Conservation (phyloP, 2,888 invertebrate genomes). For the Pyralis farinalis region DNA sequence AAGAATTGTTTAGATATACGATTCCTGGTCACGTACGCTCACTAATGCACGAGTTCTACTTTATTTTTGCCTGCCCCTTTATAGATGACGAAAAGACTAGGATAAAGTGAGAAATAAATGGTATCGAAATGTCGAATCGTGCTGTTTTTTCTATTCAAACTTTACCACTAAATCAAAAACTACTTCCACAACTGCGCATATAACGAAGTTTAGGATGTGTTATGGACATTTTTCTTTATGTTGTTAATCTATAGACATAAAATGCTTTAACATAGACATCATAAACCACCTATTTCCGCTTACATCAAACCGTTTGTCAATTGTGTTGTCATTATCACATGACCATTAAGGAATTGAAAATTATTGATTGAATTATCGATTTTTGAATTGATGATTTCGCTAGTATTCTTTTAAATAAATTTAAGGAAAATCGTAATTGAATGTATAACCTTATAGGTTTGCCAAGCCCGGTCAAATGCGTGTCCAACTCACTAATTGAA, state of each 20-base stretch:
- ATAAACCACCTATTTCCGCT: conserved; percentile 19
- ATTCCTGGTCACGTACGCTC: conserved; percentile 49
- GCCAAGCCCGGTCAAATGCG: too few species aligned
- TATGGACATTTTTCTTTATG: conserved; percentile 16
- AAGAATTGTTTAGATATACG: conserved; percentile 26
- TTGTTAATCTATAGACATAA: conserved; percentile 22
- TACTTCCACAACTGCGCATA: conserved; percentile 32
- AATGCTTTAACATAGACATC: conserved; percentile 16
- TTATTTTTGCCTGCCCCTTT: conserved; percentile 36
- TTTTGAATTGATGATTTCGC: not conserved
- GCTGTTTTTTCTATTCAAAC: conserved; percentile 56
- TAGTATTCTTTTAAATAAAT: not conserved
- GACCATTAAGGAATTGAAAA: too few species aligned
- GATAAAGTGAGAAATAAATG: conserved; percentile 51
- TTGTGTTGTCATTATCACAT: conserved; percentile 15
- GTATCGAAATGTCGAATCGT: conserved; percentile 44
- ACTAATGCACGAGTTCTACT: conserved; percentile 48
- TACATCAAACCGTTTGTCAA: conserved; percentile 12
- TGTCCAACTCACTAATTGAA: too few species aligned
- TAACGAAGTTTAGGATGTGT: conserved; percentile 14
- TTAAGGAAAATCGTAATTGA: too few species aligned
- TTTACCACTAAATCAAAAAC: conserved; percentile 56
- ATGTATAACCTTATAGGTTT: too few species aligned
- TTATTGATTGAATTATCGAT: too few species aligned
- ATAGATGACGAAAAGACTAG: conserved; percentile 47